Percentiles rank a stretch among this genome's conserved stretches.
Evolutionary conservation across 2,888 invertebrate species (phyloP).

Genomic region (Chromoteleia sp.): DNA sequence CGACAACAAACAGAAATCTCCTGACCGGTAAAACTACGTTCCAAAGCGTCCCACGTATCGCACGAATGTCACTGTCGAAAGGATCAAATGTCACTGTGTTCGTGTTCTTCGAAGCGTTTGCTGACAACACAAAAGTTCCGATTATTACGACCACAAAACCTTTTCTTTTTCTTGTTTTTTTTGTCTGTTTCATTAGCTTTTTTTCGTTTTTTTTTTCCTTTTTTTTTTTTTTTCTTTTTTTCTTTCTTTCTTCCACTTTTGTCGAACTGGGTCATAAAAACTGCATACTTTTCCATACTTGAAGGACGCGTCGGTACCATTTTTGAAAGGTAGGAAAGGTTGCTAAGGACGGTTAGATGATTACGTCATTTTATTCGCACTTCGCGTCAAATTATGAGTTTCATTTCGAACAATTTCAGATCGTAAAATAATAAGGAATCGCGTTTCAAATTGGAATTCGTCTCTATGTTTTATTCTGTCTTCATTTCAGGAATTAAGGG

Average conservation of each 20-base stretch:
- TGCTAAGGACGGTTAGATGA: no score
- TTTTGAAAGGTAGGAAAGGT: no score
- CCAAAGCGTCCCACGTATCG: constrained; percentile 41
- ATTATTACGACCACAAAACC: constrained; percentile 17
- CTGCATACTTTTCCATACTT: no score
- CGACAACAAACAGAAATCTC: constrained; percentile 48
- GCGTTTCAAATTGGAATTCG: no score
- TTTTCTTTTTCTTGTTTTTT: constrained; percentile 8
- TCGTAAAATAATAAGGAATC: no score
- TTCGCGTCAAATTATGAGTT: no score
- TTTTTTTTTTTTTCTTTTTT: constrained; percentile 38
- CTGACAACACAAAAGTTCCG: constrained; percentile 29
- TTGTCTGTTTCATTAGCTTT: background rate
- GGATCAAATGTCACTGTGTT: constrained; percentile 28
- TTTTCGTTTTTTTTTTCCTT: constrained; percentile 18
- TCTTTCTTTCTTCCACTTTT: constrained; percentile 42
- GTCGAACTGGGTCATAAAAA: no score
- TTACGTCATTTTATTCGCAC: no score
- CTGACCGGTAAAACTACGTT: constrained; percentile 51
- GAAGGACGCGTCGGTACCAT: no score
- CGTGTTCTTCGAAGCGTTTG: constrained; percentile 28
- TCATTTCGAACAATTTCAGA: no score
- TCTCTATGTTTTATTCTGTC: no score
- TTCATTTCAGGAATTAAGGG: no score
- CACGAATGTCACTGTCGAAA: constrained; percentile 34